Base-by-base conservation (phyloP, 2,888 invertebrate genomes). In the Abscondita cerata region DNA sequence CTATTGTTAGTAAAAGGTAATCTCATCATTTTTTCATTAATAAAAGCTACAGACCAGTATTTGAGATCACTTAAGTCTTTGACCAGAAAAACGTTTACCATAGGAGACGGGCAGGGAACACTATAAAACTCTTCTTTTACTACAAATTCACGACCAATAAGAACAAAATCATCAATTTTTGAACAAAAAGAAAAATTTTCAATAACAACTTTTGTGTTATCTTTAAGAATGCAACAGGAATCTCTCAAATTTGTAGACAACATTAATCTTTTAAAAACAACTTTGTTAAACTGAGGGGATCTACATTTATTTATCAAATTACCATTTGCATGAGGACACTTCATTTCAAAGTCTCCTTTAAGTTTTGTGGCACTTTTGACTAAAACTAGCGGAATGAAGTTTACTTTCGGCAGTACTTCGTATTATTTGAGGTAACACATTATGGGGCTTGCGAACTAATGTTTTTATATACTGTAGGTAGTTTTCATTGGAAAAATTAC, bases 281-380 rank as follows among this genome's bases (percentile, higher is more conserved):
- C 41, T n/a, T 12, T 15, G 2, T 41, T 41, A 16, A 41, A 41
- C 16, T 41, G 15, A 41, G n/a, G n/a, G 25, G 41, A 12, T 15
- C 2, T 41, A 16, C 41, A 41, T 15, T 41, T 8, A 8, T 12
- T 12, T 12, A 41, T 16, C 41, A 41, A 41, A 15, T 13, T 16
- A 8, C 41, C 41, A 41, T 16, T 16, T 4, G 41, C 13, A 41
- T 41, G 16, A 16, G 41, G 12, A 41, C 16, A 15, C 13, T 41
- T 12, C 41, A 41, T 41, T 41, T 41, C 15, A 41, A 41, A 41
- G 3, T 41, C 16, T 15, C 41, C 41, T 41, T 41, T 41, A 41
- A 12, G 41, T 41, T 41, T 41, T n/a, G n/a, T n/a, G n/a, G 41
- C n/a, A 41, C 41, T 41, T n/a, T 6, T 25, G 25, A 25, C 6